Conservation (phyloP, 1,140 invertebrate species). For the Colletes latitarsis region DNA sequence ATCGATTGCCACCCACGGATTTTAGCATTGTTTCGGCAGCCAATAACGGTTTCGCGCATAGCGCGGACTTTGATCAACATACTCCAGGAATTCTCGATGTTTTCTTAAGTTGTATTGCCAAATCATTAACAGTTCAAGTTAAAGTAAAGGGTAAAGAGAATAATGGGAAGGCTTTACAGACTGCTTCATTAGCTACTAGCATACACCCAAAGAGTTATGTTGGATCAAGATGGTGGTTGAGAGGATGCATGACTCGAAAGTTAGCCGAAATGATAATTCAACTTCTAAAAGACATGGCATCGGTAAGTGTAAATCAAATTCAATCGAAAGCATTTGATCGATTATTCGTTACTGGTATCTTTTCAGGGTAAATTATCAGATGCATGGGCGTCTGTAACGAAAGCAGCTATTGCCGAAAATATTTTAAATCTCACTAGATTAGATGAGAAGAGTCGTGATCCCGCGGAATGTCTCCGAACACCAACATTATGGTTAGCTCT, state of each 20-base stretch:
- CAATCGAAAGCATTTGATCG: not conserved
- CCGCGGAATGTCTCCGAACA: conserved; percentile 89
- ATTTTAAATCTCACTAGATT: conserved; percentile 93
- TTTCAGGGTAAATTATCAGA: conserved; percentile 91
- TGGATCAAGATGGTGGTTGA: conserved; percentile 91
- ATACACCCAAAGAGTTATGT: conserved; percentile 83
- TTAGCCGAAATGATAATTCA: conserved; percentile 94
- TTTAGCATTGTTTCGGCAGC: conserved; percentile 86
- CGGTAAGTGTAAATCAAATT: conserved; percentile 83
- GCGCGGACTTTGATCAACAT: conserved; percentile 85
- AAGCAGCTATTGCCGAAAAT: conserved; percentile 94
- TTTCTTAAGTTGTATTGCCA: conserved; percentile 92
- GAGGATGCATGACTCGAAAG: conserved; percentile 90
- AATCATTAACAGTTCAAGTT: conserved; percentile 92
- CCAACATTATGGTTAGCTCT: conserved; percentile 95
- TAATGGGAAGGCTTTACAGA: conserved; percentile 85
- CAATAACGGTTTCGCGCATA: conserved; percentile 79
- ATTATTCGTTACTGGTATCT: not conserved
- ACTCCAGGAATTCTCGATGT: conserved; percentile 89
- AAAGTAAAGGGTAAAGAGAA: conserved; percentile 89
- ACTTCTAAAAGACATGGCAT: conserved; percentile 94
- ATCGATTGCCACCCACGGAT: conserved; percentile 87
- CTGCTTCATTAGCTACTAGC: conserved; percentile 83
- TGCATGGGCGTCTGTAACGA: conserved; percentile 93
- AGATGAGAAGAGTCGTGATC: conserved; percentile 87